Base-by-base conservation (phyloP, 2,113 vertebrate genomes). In the Nerophis lumbriciformis region DNA sequence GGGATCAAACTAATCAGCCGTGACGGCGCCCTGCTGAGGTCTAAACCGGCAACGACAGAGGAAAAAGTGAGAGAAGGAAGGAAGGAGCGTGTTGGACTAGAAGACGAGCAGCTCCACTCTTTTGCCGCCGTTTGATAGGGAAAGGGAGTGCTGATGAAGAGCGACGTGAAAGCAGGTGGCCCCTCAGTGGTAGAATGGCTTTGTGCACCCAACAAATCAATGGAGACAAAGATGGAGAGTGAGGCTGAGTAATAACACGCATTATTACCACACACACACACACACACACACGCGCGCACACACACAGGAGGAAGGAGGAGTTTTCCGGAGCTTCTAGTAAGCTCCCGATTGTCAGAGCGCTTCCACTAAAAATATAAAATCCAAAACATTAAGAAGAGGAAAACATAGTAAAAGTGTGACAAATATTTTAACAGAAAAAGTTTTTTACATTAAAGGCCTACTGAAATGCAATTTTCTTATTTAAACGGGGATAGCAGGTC, bases 121-220 rank as follows among this genome's bases (percentile, higher is more conserved):
- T 75, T 65, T 52, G 42, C 63, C 53, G 68, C 48, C 2, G 16
- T 66, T 36, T 42, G 53, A 64, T 71, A 45, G 2, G 28, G 35
- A 48, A 63, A 13, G 14, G 53, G 55, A 38, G 63, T 8, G 42
- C 6, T 39, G 35, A 49, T 16, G 53, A 16, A 59, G 10, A 48
- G 65, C 38, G 37, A 77, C 82, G 65, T 72, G 72, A 67, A 44
- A 69, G 38, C 76, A 78, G 69, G 63, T 67, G 64, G 70, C 81
- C 79, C 73, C 50, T 87, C 83, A 81, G 86, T 85, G 70, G 68
- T 45, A 44, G 61, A 82, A 76, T 48, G 77, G 75, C 69, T 74
- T 78, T 61, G 81, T 51, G 50, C 68, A 52, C 54, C 42, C 48
- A 16, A 53, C 56, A 58, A 68, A 85, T 75, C 75, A 78, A 81